Percentiles rank a stretch among this genome's conserved stretches.
Evolutionary conservation across 2,888 invertebrate species (phyloP).

Genomic region (Cosmia pyralina): DNA sequence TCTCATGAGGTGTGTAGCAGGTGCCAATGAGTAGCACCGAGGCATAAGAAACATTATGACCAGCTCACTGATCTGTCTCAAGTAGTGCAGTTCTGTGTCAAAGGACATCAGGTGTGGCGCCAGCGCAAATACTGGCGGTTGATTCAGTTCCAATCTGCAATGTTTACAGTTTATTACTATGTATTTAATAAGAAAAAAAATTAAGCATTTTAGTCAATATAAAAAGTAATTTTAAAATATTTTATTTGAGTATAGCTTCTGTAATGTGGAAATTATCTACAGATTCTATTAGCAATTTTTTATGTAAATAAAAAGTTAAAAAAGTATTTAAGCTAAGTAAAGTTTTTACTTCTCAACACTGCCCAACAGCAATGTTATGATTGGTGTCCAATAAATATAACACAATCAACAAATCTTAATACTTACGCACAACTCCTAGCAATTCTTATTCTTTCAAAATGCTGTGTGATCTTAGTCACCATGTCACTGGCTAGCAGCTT

Average conservation of each 20-base stretch:
- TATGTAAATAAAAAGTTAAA: too few species aligned
- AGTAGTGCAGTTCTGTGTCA: constrained; percentile 94
- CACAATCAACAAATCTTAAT: background rate
- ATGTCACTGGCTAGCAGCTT: constrained; percentile 95
- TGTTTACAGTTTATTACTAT: background rate
- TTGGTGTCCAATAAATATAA: too few species aligned
- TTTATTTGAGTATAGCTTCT: background rate
- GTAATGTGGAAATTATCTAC: background rate
- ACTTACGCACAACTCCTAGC: constrained; percentile 94
- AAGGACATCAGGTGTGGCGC: constrained; percentile 93
- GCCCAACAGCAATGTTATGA: too few species aligned
- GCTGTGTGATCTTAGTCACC: constrained; percentile 94
- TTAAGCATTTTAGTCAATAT: too few species aligned
- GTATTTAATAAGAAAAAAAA: background rate
- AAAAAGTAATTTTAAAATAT: background rate
- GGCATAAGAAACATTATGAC: constrained; percentile 95
- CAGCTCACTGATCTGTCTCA: constrained; percentile 95
- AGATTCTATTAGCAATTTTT: too few species aligned
- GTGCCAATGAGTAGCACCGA: constrained; percentile 94
- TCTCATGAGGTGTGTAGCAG: constrained; percentile 94
- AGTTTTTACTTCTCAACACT: too few species aligned
- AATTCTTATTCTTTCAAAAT: constrained; percentile 96
- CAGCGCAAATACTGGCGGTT: constrained; percentile 93
- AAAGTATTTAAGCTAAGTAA: too few species aligned
- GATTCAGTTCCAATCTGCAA: constrained; percentile 91